These are phyloP conservation scores for Neelides sp. DNA, from an alignment of 1,140 invertebrate genomes.

Conservation along the genomic window DNA sequence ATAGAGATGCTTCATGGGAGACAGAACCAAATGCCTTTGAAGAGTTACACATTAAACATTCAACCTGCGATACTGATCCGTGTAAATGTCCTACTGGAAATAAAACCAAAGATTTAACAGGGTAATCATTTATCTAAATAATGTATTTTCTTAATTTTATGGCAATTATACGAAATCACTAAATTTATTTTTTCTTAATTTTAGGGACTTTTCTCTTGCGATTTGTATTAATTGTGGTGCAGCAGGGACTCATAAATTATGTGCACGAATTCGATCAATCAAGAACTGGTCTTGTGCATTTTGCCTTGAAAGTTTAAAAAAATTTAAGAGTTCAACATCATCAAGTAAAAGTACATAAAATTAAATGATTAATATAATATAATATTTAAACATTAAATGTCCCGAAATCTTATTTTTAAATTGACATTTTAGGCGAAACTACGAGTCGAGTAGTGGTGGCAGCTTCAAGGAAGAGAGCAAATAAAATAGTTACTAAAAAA, in stretches of 20 bases:
- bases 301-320: constrained; percentile 12
- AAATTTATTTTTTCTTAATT: constrained; percentile 24
- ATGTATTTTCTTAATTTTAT: not conserved
- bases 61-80: constrained; percentile 43
- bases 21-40: constrained; percentile 49
- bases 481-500: no score
- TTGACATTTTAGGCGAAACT: no score
- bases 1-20: constrained; percentile 57
- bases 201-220: constrained; percentile 43
- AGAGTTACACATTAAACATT: constrained; percentile 46
- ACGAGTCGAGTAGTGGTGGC: no score
- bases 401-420: no score
- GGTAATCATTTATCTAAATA: constrained; percentile 35
- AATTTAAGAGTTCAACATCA: no score
- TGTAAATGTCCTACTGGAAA: constrained; percentile 48
- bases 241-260: constrained; percentile 43
- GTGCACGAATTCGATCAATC: constrained; percentile 36
- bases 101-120: constrained; percentile 38
- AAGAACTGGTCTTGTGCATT: constrained; percentile 18
- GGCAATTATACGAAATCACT: constrained; percentile 15
- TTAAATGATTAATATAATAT: no score
- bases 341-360: no score
- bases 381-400: no score
- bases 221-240: constrained; percentile 46
- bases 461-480: no score